Conservation (phyloP, 2,888 invertebrate species). For the Congeria kusceri region DNA sequence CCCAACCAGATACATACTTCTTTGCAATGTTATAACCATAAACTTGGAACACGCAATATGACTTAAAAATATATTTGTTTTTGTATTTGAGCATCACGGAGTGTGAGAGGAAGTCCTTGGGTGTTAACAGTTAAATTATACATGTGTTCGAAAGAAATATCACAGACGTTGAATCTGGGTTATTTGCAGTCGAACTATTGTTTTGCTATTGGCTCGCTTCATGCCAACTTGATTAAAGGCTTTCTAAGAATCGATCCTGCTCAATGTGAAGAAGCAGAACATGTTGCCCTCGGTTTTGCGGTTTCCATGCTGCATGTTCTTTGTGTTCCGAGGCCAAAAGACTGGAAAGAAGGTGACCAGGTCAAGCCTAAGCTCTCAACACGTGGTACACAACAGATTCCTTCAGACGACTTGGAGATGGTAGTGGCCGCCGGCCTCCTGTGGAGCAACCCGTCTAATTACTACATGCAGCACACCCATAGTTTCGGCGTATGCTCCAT, state of each 20-base stretch:
- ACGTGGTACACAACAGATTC: slow-evolving; percentile 61
- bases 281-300: slow-evolving; percentile 86
- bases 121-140: too few relatives aligned
- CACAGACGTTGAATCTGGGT: slow-evolving; percentile 62
- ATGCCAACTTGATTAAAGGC: slow-evolving; percentile 78
- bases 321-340: slow-evolving; percentile 85
- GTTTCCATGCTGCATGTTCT: slow-evolving; percentile 86
- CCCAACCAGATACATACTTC: too few relatives aligned
- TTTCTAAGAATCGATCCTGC: slow-evolving; percentile 69
- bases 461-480: slow-evolving; percentile 71
- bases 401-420: slow-evolving; percentile 81
- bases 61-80: too few relatives aligned
- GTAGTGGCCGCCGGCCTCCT: slow-evolving; percentile 86
- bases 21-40: too few relatives aligned
- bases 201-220: slow-evolving; percentile 63
- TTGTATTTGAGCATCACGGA: too few relatives aligned
- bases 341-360: slow-evolving; percentile 48
- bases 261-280: slow-evolving; percentile 84
- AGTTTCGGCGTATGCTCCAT: slow-evolving; percentile 71
- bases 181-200: slow-evolving; percentile 65
- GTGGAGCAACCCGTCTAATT: slow-evolving; percentile 82
- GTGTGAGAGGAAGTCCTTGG: too few relatives aligned
- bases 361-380: slow-evolving; percentile 25
- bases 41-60: too few relatives aligned
- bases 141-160: slow-evolving; percentile 66